Evolutionary conservation across 2,797 vertebrate genomes (phyloP).

Genomic region (Rallus crepitans): DNA sequence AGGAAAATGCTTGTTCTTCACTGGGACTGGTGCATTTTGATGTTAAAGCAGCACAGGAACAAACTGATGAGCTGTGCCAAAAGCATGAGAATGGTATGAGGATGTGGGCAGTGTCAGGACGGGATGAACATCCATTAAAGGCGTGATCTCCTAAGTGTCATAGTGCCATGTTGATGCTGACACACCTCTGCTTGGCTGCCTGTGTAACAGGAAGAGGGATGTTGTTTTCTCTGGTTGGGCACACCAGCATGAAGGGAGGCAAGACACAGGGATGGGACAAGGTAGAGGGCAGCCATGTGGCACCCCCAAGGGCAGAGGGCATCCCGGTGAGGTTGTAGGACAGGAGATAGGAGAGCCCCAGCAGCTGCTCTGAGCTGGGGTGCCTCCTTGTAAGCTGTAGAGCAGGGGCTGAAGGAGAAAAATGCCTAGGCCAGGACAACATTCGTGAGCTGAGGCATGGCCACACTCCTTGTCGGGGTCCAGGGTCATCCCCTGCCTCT

Average conservation of each 20-base stretch:
- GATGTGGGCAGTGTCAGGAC: not conserved
- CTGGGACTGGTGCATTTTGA: not conserved
- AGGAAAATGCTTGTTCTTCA: not conserved
- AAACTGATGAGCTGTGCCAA: not conserved
- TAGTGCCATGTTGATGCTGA: not conserved
- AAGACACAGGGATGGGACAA: not conserved
- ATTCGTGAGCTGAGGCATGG: fast-evolving
- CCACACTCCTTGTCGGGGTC: not conserved
- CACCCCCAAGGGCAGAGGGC: not conserved
- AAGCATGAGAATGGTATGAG: not conserved
- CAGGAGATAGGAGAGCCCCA: not conserved
- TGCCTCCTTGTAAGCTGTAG: not conserved
- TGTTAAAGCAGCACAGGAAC: not conserved
- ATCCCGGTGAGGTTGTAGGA: not conserved
- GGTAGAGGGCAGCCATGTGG: not conserved
- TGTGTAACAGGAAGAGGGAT: not conserved
- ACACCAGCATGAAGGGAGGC: fast-evolving
- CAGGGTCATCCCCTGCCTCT: not conserved
- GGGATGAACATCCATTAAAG: not conserved
- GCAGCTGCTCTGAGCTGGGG: not conserved
- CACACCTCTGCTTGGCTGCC: not conserved
- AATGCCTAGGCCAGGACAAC: not conserved
- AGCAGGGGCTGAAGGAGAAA: not conserved
- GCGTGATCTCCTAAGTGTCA: not conserved
- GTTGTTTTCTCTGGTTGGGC: not conserved